Conservation (phyloP, 35 echinoderm and acorn worm species). For the Strongylocentrotus purpuratus region DNA sequence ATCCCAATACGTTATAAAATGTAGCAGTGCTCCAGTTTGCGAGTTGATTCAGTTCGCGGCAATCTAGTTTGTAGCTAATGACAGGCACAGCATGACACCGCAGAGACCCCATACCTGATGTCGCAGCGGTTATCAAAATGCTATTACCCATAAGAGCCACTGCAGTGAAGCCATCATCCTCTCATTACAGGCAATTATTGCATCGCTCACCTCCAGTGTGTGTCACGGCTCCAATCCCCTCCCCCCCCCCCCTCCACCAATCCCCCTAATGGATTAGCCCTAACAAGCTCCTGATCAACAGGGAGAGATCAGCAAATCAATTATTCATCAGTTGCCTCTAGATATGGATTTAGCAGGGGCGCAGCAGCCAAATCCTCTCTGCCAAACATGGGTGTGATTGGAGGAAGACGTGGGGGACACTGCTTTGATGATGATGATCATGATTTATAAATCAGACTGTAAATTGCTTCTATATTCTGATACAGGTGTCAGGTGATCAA, state of each 20-base stretch:
- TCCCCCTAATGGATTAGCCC: neutral
- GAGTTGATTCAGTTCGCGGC: no score
- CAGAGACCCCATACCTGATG: neutral
- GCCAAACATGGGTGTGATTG: neutral
- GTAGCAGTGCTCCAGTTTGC: no score
- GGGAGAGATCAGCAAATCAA: slow-evolving; percentile 8
- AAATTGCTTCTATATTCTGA: no score
- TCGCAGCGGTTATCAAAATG: neutral
- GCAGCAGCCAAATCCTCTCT: neutral
- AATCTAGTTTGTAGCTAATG: no score
- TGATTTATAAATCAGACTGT: neutral
- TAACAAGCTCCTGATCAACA: neutral
- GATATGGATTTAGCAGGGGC: neutral
- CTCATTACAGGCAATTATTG: neutral
- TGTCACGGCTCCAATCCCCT: neutral
- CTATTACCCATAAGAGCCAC: neutral
- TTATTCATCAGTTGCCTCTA: neutral
- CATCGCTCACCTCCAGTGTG: neutral
- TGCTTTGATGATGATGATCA: neutral
- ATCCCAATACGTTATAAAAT: no score
- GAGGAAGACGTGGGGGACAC: neutral
- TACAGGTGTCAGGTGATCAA: no score
- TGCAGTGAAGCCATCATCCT: neutral
- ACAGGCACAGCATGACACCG: neutral
- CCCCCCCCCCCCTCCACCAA: neutral